Base-by-base conservation (phyloP, 2,888 invertebrate species). In the Metellina segmentata region DNA sequence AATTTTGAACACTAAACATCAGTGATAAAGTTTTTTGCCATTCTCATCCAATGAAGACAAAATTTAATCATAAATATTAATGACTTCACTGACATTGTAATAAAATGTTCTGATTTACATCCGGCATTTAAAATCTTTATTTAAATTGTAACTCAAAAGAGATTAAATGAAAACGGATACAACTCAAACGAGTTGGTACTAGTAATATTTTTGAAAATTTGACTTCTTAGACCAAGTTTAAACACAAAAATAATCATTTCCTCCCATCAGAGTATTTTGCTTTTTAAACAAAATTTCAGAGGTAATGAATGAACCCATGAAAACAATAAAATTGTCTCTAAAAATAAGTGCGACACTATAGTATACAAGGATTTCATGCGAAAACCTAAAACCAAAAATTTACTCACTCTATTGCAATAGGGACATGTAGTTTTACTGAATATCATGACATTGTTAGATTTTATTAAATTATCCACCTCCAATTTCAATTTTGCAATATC, bases 381-480 rank as follows among this genome's bases (percentile, higher is more conserved):
- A 77, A 51, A 51, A 6, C 49, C 16, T 48, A 34, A 11, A 72
- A 11, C 16, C 2, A 61, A 61, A 16, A 0, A 61, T 61, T 4
- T 70, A 90, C 94, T 94, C 93, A 96, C 96, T 95, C 95, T 95
- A 2, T 89, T 93, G 94, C 96, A 96, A 93, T 95, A 96, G 0
- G 96, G 95, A 94, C 96, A 96, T 48, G 94, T 95, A 4, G 95
- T 94, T 94, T 96, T 96, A 93, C 95, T 95, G 94, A 96, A 96
- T 48, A 96, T 94, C 94, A 95, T 94, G 20, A 96, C 95, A 85
- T 94, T 94, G 93, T 95, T 95, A 13, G 93, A 93, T 9, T 94
- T 93, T 69, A 95, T 94, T 19, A 94, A 93, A n/a, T 94, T 77
- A 7, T 94, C 94, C 6, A 94, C 85, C 19, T 74, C 85, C 19